Evolutionary conservation across 2,888 invertebrate genomes (phyloP).

Genomic region (Hanleya hanleyi): DNA sequence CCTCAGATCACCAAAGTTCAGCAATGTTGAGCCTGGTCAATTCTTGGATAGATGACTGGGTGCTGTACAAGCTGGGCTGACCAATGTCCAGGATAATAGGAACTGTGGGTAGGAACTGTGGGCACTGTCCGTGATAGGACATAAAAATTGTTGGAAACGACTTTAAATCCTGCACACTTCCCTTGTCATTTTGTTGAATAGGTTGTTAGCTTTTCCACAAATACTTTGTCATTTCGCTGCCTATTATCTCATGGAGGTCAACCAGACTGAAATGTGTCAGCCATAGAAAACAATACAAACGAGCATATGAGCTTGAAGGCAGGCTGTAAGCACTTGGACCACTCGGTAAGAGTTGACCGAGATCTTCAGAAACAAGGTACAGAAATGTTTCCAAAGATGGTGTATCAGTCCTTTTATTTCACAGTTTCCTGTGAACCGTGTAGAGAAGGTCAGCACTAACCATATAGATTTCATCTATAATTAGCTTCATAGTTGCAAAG

Average conservation of each 20-base stretch:
- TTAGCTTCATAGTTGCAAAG: conserved; percentile 17
- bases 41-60: too few species aligned
- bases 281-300: conserved; percentile 19
- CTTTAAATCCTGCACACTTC: too few species aligned
- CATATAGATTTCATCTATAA: conserved; percentile 44
- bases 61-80: too few species aligned
- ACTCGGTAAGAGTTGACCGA: conserved; percentile 32
- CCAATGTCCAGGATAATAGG: too few species aligned
- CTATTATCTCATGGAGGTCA: conserved; percentile 31
- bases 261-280: conserved; percentile 8
- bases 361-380: conserved; percentile 30
- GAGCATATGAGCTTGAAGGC: conserved; percentile 10
- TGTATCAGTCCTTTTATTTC: conserved; percentile 24
- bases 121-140: too few species aligned
- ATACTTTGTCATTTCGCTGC: conserved; percentile 27
- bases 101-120: too few species aligned
- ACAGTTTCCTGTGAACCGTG: conserved; percentile 35
- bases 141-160: too few species aligned
- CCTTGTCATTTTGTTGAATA: conserved; percentile 6
- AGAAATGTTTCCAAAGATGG: conserved; percentile 34
- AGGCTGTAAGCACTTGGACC: background rate
- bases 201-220: conserved; percentile 24
- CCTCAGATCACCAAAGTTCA: too few species aligned
- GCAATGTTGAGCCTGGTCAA: too few species aligned
- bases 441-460: conserved; percentile 35